Evolutionary conservation across 1,140 invertebrate species (phyloP).

Genomic region (Gryon sp.): DNA sequence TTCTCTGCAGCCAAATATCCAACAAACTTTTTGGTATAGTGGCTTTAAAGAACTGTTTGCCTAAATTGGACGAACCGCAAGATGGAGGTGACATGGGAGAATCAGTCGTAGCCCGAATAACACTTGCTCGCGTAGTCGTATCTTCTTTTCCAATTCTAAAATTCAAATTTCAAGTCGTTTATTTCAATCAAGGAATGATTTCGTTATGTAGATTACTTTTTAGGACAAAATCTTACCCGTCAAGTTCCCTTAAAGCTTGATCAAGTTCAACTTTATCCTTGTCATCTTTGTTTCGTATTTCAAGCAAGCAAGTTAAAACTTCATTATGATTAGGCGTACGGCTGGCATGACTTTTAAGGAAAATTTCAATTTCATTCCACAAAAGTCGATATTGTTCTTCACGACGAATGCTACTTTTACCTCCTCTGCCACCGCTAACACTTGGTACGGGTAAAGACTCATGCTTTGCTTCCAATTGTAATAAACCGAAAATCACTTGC

Average conservation of each 20-base stretch:
- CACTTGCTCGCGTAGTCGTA: constrained; percentile 82
- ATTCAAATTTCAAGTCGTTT: too few species aligned
- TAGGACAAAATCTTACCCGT: constrained; percentile 80
- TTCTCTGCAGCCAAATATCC: constrained; percentile 82
- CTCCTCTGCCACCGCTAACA: constrained; percentile 80
- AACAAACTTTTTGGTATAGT: constrained; percentile 81
- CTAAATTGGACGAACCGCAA: constrained; percentile 72
- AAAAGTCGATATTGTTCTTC: constrained; percentile 95
- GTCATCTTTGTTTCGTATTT: constrained; percentile 85
- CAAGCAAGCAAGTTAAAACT: constrained; percentile 90
- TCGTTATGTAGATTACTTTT: too few species aligned
- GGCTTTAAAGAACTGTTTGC: constrained; percentile 72
- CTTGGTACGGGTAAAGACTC: constrained; percentile 87
- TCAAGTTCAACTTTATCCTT: constrained; percentile 85
- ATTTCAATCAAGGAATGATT: too few species aligned
- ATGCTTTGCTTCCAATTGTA: constrained; percentile 90
- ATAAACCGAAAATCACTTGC: constrained; percentile 90
- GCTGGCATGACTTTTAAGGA: constrained; percentile 87
- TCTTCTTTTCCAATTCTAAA: constrained; percentile 72
- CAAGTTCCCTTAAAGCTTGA: constrained; percentile 81
- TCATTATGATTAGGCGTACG: constrained; percentile 85
- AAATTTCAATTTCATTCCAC: constrained; percentile 93
- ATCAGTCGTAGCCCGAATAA: constrained; percentile 89
- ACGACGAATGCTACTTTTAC: constrained; percentile 82
- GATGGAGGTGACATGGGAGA: constrained; percentile 89